Conservation (phyloP, 2,113 vertebrate species). For the Asarcornis scutulata region DNA sequence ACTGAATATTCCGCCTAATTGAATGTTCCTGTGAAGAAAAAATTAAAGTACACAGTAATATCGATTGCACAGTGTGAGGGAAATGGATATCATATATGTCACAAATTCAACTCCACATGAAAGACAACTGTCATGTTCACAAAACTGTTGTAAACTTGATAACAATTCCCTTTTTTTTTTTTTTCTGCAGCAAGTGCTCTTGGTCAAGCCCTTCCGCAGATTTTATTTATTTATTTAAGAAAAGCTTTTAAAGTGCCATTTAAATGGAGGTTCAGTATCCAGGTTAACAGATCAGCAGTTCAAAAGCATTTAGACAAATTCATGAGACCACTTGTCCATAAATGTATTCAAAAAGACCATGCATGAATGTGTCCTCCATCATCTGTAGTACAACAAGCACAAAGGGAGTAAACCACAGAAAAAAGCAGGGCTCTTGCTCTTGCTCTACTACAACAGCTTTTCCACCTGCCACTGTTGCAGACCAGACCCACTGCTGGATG, state of each 20-base stretch:
- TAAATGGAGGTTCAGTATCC: not conserved
- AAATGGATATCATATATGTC: not conserved
- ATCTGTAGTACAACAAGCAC: not conserved
- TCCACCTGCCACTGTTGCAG: not conserved
- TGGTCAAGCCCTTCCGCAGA: not conserved
- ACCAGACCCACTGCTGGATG: not conserved
- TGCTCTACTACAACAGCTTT: not conserved
- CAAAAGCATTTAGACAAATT: not conserved
- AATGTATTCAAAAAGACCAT: not conserved
- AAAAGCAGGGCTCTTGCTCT: not conserved
- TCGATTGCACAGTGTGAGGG: not conserved
- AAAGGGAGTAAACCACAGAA: not conserved
- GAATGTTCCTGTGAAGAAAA: not conserved
- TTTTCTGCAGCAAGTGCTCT: not conserved
- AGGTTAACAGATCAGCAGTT: not conserved
- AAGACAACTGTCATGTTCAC: not conserved
- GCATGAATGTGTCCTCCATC: not conserved
- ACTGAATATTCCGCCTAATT: not conserved
- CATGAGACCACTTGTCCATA: not conserved
- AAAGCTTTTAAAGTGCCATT: not conserved
- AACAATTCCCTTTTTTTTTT: not conserved
- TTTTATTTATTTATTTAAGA: not conserved
- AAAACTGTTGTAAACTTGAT: not conserved
- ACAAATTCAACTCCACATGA: not conserved
- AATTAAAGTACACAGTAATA: not conserved